Evolutionary conservation across 2,113 vertebrate genomes (phyloP), one percentile per base, ranked within the genome.

Genomic region (Odocoileus hemionus): DNA sequence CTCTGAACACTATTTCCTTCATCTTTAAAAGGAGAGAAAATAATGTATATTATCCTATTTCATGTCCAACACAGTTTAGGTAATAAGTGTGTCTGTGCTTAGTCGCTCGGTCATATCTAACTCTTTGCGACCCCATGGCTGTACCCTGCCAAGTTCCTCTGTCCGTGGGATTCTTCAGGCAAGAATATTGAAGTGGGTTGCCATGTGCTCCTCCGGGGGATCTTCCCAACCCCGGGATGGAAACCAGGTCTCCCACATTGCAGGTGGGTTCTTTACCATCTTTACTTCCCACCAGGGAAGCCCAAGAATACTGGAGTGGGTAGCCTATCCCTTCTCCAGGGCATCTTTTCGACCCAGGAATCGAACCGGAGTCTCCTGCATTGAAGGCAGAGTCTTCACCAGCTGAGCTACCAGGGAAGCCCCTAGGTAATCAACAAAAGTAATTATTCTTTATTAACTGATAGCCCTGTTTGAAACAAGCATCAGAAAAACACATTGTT

Each of bases 11-110:
- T 9, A 64, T 50, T 36, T 43, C 83, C 78, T 76, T 92, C n/a
- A 61, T 84, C 17, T 61, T 85, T 87, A 89, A 94, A 95, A 94
- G 50, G 50, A 85, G 33, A 95, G 55, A 52, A 47, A 88, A 94
- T 39, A 23, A 25, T 39, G 67, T 36, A 13, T 25, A 74, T 39
- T 39, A 61, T 12, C 13, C 16, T 16, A 43, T 45, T 95, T 88
- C n/a, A 94, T 7, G 33, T 15, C 9, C n/a, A 61, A 33, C 28
- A 60, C 1, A 54, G 9, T 13, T 21, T 30, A 85, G 39, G 43
- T 61, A 83, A 43, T 36, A 39, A 82, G 54, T 74, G 67, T 74
- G 36, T 74, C 10, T 74, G 67, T 74, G 67, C 36, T 70, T 74
- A 74, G 19, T 11, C 0, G 0, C 10, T 39, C 0, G 3, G 67